Evolutionary conservation across 2,888 invertebrate genomes (phyloP).

Genomic region (Dolichopus griseipennis): DNA sequence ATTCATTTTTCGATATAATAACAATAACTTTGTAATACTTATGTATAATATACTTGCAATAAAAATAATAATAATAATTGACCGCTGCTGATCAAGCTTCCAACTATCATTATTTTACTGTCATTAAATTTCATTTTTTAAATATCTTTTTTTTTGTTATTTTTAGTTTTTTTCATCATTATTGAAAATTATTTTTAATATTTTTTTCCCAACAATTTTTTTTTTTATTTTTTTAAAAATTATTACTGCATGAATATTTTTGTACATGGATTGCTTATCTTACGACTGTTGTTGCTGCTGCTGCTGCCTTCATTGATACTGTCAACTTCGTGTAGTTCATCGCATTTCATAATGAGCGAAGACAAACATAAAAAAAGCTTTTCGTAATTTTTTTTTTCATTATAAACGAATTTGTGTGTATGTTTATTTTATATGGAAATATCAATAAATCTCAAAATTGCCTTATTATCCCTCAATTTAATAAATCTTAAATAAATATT

Average conservation of each 20-base stretch:
- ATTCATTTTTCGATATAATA: background rate
- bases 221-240: no score
- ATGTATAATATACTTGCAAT: no score
- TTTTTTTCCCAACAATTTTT: background rate
- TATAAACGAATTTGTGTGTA: background rate
- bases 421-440: background rate
- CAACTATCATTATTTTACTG: constrained; percentile 3
- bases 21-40: no score
- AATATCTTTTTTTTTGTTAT: background rate
- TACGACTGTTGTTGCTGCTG: no score
- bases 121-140: background rate
- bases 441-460: constrained; percentile 6
- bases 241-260: no score
- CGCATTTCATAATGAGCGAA: background rate
- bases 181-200: background rate
- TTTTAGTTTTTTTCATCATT: background rate
- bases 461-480: constrained; percentile 6
- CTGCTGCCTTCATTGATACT: background rate
- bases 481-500: constrained; percentile 1
- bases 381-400: background rate
- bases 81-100: constrained; percentile 6
- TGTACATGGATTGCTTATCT: no score
- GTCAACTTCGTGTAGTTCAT: background rate
- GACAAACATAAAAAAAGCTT: background rate
- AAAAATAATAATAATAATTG: background rate